A percentile compares a stretch with the other conserved stretches of the same genome.
phyloP scores from a whole-genome alignment of 2,888 invertebrate genomes.

The Drosophila differens region DNA sequence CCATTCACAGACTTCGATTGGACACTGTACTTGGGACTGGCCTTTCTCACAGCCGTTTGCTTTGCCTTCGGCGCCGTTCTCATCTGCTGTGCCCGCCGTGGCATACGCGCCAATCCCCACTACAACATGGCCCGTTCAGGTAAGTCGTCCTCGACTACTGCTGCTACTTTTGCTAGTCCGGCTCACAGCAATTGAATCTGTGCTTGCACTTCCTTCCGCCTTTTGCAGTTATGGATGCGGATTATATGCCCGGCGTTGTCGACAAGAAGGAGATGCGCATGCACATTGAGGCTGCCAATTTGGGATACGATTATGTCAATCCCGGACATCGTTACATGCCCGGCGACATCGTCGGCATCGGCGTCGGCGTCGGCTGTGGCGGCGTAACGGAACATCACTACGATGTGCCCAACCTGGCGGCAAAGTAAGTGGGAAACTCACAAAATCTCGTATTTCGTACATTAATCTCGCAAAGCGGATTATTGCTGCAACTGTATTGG shows the following conservation, averaged over 20 bases:
- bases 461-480: constrained; percentile 34
- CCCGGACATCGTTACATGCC: constrained; percentile 83
- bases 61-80: constrained; percentile 83
- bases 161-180: not conserved
- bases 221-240: constrained; percentile 92
- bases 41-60: constrained; percentile 84
- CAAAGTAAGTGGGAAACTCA: constrained; percentile 86
- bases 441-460: constrained; percentile 8
- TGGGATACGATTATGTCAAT: constrained; percentile 94
- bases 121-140: constrained; percentile 85
- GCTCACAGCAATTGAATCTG: constrained; percentile 59
- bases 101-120: constrained; percentile 83
- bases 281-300: constrained; percentile 88
- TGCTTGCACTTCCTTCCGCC: constrained; percentile 15
- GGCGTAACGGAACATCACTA: constrained; percentile 91
- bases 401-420: constrained; percentile 93
- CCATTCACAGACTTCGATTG: constrained; percentile 83
- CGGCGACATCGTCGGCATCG: constrained; percentile 77
- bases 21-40: constrained; percentile 85
- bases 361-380: constrained; percentile 85
- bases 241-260: constrained; percentile 92
- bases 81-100: constrained; percentile 84
- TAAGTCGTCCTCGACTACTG: constrained; percentile 54
- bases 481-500: constrained; percentile 16
- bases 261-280: constrained; percentile 90